Conservation (phyloP, 2,113 vertebrate genomes). For the Dryoscopus gambensis region DNA sequence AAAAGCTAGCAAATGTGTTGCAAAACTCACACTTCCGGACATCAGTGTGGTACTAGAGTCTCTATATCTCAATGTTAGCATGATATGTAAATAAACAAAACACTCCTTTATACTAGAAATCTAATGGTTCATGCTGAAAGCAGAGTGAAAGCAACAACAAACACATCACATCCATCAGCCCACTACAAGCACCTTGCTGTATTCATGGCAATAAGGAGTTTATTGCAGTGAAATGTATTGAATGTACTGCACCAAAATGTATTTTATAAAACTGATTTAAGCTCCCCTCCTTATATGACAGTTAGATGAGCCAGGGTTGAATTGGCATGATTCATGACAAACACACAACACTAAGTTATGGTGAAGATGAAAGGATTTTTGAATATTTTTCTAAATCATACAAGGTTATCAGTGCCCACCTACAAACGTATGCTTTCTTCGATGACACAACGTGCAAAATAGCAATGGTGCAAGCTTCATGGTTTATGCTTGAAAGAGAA, state of each 20-base stretch:
- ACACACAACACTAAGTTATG: not conserved
- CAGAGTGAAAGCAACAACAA: not conserved
- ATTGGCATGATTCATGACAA: not conserved
- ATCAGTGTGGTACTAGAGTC: accelerated
- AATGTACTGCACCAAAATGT: not conserved
- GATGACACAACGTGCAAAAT: not conserved
- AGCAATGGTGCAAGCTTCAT: not conserved
- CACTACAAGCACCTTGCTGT: not conserved
- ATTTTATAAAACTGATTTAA: not conserved
- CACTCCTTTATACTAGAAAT: not conserved
- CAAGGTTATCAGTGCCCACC: not conserved
- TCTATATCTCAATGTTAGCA: not conserved
- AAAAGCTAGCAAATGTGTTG: not conserved
- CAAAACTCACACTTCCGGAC: not conserved
- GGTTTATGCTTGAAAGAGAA: not conserved
- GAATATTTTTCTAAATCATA: not conserved
- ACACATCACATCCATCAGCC: accelerated
- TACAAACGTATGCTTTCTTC: not conserved
- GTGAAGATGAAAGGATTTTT: not conserved
- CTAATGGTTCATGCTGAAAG: not conserved
- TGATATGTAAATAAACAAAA: not conserved
- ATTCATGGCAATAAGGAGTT: not conserved
- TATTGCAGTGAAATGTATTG: not conserved
- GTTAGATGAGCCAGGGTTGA: not conserved
- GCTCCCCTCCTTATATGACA: not conserved